phyloP scores from a whole-genome alignment of 2,888 invertebrate species.

The Aspidiotus destructor region DNA sequence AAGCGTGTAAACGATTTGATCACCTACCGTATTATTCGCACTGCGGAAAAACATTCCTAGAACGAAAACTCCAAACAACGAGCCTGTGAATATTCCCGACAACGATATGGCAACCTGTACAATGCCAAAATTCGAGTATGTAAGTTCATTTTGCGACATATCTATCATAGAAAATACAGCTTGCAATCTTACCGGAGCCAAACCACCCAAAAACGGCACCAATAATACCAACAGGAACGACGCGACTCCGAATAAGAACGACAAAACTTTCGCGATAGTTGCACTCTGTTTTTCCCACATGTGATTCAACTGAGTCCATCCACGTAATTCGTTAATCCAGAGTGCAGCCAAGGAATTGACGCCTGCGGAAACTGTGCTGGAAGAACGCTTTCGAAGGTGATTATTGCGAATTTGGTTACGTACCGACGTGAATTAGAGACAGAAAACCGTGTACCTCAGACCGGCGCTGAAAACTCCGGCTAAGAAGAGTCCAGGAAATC shows the following conservation, averaged over 20 bases:
- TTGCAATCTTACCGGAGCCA: conserved; percentile 42
- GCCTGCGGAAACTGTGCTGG: conserved; percentile 50
- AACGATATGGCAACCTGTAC: conserved; percentile 42
- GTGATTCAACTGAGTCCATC: conserved; percentile 37
- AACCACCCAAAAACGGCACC: conserved; percentile 46
- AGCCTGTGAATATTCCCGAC: conserved; percentile 44
- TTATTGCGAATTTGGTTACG: background rate
- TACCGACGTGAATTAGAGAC: background rate
- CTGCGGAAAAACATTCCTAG: conserved; percentile 45
- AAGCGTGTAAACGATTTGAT: background rate
- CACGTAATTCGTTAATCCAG: conserved; percentile 45
- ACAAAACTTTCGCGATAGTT: conserved; percentile 44
- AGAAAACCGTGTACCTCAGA: conserved; percentile 42
- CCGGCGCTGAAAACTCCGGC: conserved; percentile 51
- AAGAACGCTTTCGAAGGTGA: conserved; percentile 24
- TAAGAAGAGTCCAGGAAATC: conserved; percentile 49
- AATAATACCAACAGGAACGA: conserved; percentile 46
- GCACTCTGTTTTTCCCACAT: conserved; percentile 40
- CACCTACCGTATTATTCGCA: conserved; percentile 42
- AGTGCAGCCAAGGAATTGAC: conserved; percentile 49
- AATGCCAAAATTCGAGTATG: background rate
- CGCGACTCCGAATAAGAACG: conserved; percentile 44
- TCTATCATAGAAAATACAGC: background rate
- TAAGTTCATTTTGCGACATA: background rate
- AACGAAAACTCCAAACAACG: conserved; percentile 44